Evolutionary conservation across 1,140 invertebrate genomes (phyloP).

Genomic region (Elymnias hypermnestra): DNA sequence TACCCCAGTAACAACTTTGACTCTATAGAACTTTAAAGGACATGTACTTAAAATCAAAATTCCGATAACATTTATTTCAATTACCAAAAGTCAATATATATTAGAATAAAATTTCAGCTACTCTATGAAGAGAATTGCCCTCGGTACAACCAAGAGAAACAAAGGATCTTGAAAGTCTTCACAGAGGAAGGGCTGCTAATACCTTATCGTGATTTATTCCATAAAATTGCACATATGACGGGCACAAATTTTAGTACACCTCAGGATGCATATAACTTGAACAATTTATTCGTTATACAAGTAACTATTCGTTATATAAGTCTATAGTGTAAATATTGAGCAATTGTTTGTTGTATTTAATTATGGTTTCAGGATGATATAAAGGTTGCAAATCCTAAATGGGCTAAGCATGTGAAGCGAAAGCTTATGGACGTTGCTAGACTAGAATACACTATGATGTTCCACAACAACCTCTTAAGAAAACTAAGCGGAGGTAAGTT

Average conservation of each 20-base stretch:
- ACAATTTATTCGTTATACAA: conserved; percentile 70
- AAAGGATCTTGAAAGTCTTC: conserved; percentile 53
- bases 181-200: conserved; percentile 51
- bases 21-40: too few species aligned
- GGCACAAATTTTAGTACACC: conserved; percentile 60
- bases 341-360: too few species aligned
- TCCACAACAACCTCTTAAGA: conserved; percentile 61
- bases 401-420: conserved; percentile 71
- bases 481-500: conserved; percentile 66
- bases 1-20: too few species aligned
- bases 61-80: too few species aligned
- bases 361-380: conserved; percentile 69
- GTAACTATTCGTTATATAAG: too few species aligned
- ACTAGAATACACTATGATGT: conserved; percentile 71
- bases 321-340: too few species aligned
- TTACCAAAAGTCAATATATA: too few species aligned
- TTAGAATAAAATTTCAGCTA: too few species aligned
- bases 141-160: conserved; percentile 61
- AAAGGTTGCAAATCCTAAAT: conserved; percentile 70
- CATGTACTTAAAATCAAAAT: too few species aligned
- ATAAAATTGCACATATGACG: conserved; percentile 69
- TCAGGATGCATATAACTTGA: conserved; percentile 58
- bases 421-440: conserved; percentile 60
- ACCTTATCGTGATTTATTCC: conserved; percentile 65
- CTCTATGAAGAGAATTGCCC: conserved; percentile 70